These are phyloP conservation scores for Pocillopora damicornis DNA, from an alignment of 64 coral and sea anemone genomes.

Conservation along the genomic window DNA sequence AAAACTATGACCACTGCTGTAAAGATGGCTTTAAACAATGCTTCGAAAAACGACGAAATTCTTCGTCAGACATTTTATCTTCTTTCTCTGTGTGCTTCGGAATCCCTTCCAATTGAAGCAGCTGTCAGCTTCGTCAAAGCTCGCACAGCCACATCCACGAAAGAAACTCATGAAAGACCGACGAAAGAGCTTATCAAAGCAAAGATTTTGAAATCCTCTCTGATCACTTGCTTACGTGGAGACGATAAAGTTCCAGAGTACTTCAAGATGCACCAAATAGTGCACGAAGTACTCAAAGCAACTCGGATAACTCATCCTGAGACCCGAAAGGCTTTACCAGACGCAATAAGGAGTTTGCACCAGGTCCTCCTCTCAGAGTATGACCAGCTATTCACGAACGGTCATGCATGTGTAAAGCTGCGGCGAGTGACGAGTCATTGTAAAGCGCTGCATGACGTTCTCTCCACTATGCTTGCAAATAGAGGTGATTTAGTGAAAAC, in stretches of 20 bases:
- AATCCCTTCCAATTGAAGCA: conserved; percentile 40
- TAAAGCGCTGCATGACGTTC: neutral
- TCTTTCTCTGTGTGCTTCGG: conserved; percentile 38
- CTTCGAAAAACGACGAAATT: no score
- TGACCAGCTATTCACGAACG: neutral
- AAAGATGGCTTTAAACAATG: conserved; percentile 14
- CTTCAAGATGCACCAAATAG: conserved; percentile 25
- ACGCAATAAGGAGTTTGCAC: conserved; percentile 9
- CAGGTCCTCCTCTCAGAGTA: neutral
- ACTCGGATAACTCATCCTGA: neutral
- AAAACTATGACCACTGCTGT: conserved; percentile 22
- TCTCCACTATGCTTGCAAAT: neutral
- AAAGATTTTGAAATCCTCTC: conserved; percentile 25
- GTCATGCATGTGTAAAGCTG: neutral
- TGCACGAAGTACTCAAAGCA: conserved; percentile 11
- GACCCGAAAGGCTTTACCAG: neutral
- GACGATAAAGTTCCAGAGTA: neutral
- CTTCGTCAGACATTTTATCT: neutral
- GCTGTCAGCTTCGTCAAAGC: conserved; percentile 36
- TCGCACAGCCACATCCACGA: no score
- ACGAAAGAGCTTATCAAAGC: conserved; percentile 26
- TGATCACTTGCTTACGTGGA: conserved; percentile 8
- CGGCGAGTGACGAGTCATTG: neutral
- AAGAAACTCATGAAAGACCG: neutral
- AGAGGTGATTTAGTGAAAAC: neutral